Evolutionary conservation across 2,113 vertebrate species (phyloP).

Genomic region (Brachirus orientalis): DNA sequence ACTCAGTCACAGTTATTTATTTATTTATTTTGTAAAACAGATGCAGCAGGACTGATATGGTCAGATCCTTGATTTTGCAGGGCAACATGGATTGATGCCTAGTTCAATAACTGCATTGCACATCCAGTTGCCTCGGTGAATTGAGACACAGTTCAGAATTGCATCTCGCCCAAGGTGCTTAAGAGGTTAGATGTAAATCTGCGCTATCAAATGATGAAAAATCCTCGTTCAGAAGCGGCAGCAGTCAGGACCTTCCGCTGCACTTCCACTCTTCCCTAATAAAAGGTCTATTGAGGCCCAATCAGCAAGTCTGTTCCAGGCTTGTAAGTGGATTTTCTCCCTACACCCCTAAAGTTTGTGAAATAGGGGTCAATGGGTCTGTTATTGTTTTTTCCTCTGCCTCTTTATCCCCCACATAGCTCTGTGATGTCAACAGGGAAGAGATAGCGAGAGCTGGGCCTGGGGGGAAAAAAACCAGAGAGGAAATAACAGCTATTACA

Average conservation of each 20-base stretch:
- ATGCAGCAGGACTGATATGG: slow-evolving; percentile 28
- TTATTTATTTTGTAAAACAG: slow-evolving; percentile 11
- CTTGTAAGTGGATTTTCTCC: slow-evolving; percentile 71
- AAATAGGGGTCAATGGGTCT: slow-evolving; percentile 79
- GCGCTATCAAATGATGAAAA: slow-evolving; percentile 32
- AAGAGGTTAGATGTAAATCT: slow-evolving; percentile 54
- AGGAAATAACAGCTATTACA: slow-evolving; percentile 76
- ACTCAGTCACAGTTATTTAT: slow-evolving; percentile 1
- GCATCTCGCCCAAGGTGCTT: slow-evolving; percentile 12
- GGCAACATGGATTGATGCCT: slow-evolving; percentile 33
- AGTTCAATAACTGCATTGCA: slow-evolving; percentile 30
- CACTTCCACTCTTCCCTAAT: slow-evolving; percentile 51
- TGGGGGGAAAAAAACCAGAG: slow-evolving; percentile 21
- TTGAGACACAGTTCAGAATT: slow-evolving; percentile 20
- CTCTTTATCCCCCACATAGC: slow-evolving; percentile 74
- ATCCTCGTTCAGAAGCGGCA: slow-evolving; percentile 42
- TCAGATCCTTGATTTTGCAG: slow-evolving; percentile 41
- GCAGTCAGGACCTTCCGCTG: slow-evolving; percentile 51
- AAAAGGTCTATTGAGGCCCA: slow-evolving; percentile 60
- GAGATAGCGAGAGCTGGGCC: slow-evolving; percentile 58
- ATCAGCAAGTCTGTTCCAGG: slow-evolving; percentile 62
- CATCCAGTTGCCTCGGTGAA: slow-evolving; percentile 15
- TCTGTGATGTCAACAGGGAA: slow-evolving; percentile 72
- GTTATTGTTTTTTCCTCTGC: slow-evolving; percentile 74
- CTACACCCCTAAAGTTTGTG: slow-evolving; percentile 68